Conservation (phyloP, 2,888 invertebrate genomes). For the Drosophila diplacantha region DNA sequence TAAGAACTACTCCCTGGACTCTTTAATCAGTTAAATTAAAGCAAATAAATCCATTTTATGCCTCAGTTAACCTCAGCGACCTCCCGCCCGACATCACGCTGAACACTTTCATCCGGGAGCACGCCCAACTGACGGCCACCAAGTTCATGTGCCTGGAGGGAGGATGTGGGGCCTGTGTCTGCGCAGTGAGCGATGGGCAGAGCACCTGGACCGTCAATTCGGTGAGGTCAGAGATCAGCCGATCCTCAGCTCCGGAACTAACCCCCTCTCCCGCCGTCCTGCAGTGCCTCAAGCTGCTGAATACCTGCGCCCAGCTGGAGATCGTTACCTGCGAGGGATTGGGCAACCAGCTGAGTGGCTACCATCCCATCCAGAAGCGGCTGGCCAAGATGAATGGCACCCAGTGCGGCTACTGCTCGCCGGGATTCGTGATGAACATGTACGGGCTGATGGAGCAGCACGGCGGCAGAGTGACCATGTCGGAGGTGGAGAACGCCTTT, state of each 20-base stretch:
- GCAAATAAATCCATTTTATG: no score
- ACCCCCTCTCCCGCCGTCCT: background rate
- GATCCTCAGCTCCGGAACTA: background rate
- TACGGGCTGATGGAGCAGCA: conserved; percentile 79
- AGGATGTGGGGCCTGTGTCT: conserved; percentile 83
- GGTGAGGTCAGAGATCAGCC: conserved; percentile 37
- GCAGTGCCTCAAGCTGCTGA: conserved; percentile 82
- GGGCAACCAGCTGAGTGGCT: conserved; percentile 82
- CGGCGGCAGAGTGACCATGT: conserved; percentile 79
- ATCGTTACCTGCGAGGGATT: conserved; percentile 86
- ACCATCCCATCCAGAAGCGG: conserved; percentile 83
- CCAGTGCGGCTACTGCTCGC: conserved; percentile 87
- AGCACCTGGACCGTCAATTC: conserved; percentile 82
- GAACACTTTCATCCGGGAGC: conserved; percentile 81
- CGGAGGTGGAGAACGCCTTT: conserved; percentile 86
- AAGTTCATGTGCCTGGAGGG: conserved; percentile 84
- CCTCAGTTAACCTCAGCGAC: conserved; percentile 71
- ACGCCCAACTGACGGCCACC: conserved; percentile 81
- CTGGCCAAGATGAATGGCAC: conserved; percentile 84
- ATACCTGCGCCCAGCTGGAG: conserved; percentile 83
- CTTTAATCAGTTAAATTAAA: background rate
- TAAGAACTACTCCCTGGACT: background rate
- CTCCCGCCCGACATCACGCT: conserved; percentile 79
- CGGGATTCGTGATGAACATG: conserved; percentile 89
- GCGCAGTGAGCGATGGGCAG: conserved; percentile 77